Evolutionary conservation across 2,888 invertebrate genomes (phyloP), one percentile per base, ranked within the genome.

Genomic region (Uropetala carovei): DNA sequence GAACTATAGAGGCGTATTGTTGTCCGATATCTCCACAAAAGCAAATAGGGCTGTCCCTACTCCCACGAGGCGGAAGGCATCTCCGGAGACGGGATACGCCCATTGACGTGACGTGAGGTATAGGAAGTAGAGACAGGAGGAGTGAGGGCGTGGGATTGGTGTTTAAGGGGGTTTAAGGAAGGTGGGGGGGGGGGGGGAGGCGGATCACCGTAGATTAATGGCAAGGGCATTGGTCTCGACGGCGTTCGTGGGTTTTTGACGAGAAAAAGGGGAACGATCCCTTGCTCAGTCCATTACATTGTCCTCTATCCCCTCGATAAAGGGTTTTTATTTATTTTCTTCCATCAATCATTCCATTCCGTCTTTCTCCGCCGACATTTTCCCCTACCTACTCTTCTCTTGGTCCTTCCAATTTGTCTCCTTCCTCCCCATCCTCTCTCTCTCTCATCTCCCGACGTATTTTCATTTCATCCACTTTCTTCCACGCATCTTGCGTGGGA

Each of bases 21-120:
- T 43, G 43, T 43, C 43, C 43, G 43, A 43, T 43, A 43, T 43
- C 43, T 43, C 43, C 43, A 43, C 43, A 43, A 43, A 43, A 43
- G 43, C 43, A 43, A 3, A 43, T 43, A 43, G 43, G 43, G 5
- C 43, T 43, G 43, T 5, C 5, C 18, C 60, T 60, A 16, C 60
- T 60, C 60, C 60, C 60, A 16, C 60, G 75, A 75, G 27, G 75
- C 75, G 75, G 75, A 75, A 75, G 75, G 75, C 75, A 75, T 75
- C 75, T 75, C 22, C 75, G 27, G 75, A 22, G 43, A 43, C 43
- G 43, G 43, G 43, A 18, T 75, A 75, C 75, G 75, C 75, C 75
- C 75, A 75, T 75, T 75, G 75, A 75, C 75, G 75, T 75, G 75
- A 43, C 43, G 43, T 1, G 43, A 43, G 43, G 43, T 43, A n/a